A percentile compares a stretch with the other conserved stretches of the same genome.
These are phyloP conservation scores for Stenotaenia linearis DNA, from an alignment of 2,888 invertebrate genomes.

Conservation along the genomic window DNA sequence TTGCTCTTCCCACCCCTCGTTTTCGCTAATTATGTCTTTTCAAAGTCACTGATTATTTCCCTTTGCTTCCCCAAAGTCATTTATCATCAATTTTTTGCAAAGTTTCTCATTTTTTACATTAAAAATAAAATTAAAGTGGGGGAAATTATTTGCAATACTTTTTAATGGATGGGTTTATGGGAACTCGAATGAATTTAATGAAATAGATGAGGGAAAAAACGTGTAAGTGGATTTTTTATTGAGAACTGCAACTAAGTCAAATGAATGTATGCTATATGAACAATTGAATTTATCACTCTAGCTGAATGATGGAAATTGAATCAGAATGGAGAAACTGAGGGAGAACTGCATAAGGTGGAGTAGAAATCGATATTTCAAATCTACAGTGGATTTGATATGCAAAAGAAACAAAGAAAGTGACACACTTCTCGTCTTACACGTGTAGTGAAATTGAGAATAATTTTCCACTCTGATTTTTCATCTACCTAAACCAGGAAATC, in stretches of 20 bases:
- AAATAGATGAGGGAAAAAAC: background rate
- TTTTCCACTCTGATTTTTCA: background rate
- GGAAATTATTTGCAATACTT: background rate
- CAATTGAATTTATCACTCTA: slow-evolving; percentile 1
- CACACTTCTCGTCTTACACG: background rate
- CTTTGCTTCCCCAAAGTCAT: background rate
- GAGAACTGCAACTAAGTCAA: background rate
- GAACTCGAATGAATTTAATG: background rate
- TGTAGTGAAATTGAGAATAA: background rate
- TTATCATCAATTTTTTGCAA: background rate
- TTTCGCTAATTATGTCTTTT: background rate
- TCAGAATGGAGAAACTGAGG: background rate
- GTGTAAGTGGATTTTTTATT: background rate
- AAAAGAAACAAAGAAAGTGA: background rate
- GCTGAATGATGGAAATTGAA: slow-evolving; percentile 11
- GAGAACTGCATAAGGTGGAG: background rate
- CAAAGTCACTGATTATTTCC: background rate
- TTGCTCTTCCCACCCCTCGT: background rate
- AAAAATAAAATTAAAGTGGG: background rate
- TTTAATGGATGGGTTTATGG: background rate
- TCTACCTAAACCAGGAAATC: too few relatives aligned
- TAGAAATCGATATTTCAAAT: background rate
- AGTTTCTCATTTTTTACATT: too few relatives aligned
- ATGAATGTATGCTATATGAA: background rate
- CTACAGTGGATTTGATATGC: background rate